These are phyloP conservation scores for Empis stercorea DNA, from an alignment of 2,888 invertebrate genomes.

Conservation along the genomic window DNA sequence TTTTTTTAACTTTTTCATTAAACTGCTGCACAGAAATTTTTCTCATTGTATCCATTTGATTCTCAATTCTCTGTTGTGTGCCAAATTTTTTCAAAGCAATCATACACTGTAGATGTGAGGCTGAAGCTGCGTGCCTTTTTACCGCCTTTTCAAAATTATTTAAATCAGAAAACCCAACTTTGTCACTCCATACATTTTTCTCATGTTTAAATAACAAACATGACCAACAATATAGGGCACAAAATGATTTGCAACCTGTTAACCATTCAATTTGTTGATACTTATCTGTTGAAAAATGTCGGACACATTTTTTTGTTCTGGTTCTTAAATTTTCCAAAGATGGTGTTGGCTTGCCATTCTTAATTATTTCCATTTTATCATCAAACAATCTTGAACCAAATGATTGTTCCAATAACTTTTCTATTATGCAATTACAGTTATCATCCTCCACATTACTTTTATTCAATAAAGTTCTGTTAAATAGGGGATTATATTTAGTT, in stretches of 20 bases:
- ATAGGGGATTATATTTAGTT: too few species aligned
- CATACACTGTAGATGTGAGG: background rate
- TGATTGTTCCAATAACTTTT: background rate
- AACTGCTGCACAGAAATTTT: slow-evolving; percentile 2
- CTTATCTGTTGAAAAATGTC: background rate
- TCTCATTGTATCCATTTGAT: background rate
- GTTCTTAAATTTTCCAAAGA: background rate
- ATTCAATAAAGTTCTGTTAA: too few species aligned
- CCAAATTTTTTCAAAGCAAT: background rate
- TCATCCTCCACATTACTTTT: too few species aligned
- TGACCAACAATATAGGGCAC: background rate
- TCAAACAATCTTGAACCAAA: background rate
- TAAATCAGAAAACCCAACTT: background rate
- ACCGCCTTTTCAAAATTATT: background rate
- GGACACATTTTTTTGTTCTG: background rate
- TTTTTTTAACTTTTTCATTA: slow-evolving; percentile 16
- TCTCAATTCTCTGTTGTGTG: background rate
- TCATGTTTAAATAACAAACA: background rate
- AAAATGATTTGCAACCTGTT: background rate
- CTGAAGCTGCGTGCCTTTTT: background rate
- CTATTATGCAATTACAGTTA: background rate
- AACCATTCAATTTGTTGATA: background rate
- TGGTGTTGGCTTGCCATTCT: background rate
- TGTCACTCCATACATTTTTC: background rate
- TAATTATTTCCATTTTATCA: background rate